Base-by-base conservation (phyloP, 2,797 vertebrate genomes). In the Pipistrellus kuhlii region DNA sequence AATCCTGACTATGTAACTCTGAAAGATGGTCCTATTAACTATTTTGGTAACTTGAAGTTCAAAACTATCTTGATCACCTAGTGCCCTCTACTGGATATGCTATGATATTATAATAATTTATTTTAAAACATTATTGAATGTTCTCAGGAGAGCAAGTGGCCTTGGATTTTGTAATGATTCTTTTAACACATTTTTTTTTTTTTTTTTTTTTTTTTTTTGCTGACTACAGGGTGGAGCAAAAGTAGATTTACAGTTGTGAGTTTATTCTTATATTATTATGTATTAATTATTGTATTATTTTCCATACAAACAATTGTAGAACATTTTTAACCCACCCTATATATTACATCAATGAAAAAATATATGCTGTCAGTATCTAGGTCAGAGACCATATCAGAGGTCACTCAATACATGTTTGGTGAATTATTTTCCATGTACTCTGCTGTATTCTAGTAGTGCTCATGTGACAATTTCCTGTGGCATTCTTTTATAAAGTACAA, bases 21-120 rank as follows among this genome's bases (percentile, higher is more conserved):
- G 46, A 78, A 95, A 81, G 57, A 81, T 64, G 12, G 14, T 17
- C 66, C 30, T 77, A 2, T 81, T 59, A 87, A 75, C 11, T 35
- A 15, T 72, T 53, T 88, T 72, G 62, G 18, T 6, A 46, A 41
- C 20, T 4, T 38, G 20, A 82, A n/a, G 17, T 80, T 89, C 41
- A 73, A 83, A 91, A 69, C 20, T 78, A 78, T 87, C 82, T 93
- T 68, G 86, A 66, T 93, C 72, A 35, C 64, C 38, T 95, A 73
- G 92, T 94, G 96, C 95, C 96, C 97, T 96, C 96, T 97, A 84
- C 77, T 96, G 97, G 87, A 88, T 81, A 2, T 95, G 71, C 48
- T 46, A 4, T 14, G 75, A 94, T 7, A 96, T 93, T 85, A 86
- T 96, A 96, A 88, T 71, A 18, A 41, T 94, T 92, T 91, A 15